A percentile compares a stretch with the other conserved stretches of the same genome.
Evolutionary conservation across 2,113 vertebrate species (phyloP).

Genomic region (Rhabdomys dilectus): DNA sequence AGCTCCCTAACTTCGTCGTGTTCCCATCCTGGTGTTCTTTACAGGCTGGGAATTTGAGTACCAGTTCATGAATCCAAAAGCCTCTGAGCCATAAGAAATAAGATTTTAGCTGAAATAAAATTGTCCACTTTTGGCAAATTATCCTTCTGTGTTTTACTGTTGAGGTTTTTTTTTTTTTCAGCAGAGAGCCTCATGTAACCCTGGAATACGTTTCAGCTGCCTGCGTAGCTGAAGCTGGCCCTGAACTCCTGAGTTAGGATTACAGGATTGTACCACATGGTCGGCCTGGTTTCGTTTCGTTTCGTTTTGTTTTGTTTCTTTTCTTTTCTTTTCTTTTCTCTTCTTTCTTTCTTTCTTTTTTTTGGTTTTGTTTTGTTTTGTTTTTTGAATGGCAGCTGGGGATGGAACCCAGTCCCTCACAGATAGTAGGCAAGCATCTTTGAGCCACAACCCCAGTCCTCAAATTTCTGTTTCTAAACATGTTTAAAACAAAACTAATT

Average conservation of each 20-base stretch:
- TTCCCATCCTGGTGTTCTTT: background rate
- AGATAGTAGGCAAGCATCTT: background rate
- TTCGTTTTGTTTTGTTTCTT: background rate
- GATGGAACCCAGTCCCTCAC: too few relatives aligned
- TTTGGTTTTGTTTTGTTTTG: background rate
- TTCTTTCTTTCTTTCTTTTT: too few relatives aligned
- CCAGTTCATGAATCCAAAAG: background rate
- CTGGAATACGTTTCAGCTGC: background rate
- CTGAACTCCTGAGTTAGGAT: background rate
- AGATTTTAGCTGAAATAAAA: slow-evolving; percentile 41
- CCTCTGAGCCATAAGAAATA: background rate
- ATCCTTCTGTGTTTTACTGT: background rate
- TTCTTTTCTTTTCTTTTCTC: too few relatives aligned
- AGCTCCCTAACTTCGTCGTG: background rate
- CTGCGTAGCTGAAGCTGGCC: background rate
- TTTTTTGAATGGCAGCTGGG: background rate
- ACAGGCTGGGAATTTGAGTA: slow-evolving; percentile 50
- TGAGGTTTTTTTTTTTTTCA: background rate
- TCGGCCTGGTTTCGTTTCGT: too few relatives aligned
- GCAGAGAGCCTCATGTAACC: background rate
- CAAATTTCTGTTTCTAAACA: slow-evolving; percentile 32
- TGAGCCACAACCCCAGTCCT: background rate
- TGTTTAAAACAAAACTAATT: slow-evolving; percentile 29
- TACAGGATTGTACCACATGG: background rate
- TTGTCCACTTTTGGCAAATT: slow-evolving; percentile 1